Evolutionary conservation across 2,113 vertebrate species (phyloP).

Genomic region (Cyphomyrus discorhynchus): DNA sequence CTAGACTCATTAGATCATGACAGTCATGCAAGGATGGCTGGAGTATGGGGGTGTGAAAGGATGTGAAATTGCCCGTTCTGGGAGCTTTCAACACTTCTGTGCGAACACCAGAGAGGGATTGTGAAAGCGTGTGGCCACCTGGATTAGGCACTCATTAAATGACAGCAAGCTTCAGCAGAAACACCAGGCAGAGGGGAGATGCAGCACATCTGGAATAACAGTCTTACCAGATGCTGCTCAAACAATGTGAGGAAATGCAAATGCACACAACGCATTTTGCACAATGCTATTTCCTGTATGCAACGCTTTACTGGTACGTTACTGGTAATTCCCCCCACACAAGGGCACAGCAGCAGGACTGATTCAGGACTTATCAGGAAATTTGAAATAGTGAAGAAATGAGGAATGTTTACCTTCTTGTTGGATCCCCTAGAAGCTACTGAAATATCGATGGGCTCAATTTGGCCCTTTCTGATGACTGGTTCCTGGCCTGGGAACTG

Average conservation of each 20-base stretch:
- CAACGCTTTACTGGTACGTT: not conserved
- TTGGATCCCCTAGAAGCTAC: slow-evolving; percentile 80
- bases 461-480: slow-evolving; percentile 75
- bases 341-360: not conserved
- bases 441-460: slow-evolving; percentile 75
- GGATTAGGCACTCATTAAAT: not conserved
- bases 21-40: not conserved
- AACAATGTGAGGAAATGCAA: not conserved
- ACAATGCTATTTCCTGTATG: not conserved
- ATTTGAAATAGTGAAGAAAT: not conserved
- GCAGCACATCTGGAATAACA: not conserved
- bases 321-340: not conserved
- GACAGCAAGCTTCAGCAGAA: not conserved
- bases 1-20: not conserved
- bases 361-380: not conserved
- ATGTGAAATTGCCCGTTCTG: not conserved
- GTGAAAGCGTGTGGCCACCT: not conserved
- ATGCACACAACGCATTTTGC: not conserved
- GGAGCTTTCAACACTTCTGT: not conserved
- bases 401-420: slow-evolving; percentile 77
- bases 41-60: not conserved
- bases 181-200: not conserved
- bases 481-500: slow-evolving; percentile 73
- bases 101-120: not conserved
- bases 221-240: not conserved